Evolutionary conservation across 2,797 vertebrate genomes (phyloP).

Genomic region (Gephyroberyx darwinii): DNA sequence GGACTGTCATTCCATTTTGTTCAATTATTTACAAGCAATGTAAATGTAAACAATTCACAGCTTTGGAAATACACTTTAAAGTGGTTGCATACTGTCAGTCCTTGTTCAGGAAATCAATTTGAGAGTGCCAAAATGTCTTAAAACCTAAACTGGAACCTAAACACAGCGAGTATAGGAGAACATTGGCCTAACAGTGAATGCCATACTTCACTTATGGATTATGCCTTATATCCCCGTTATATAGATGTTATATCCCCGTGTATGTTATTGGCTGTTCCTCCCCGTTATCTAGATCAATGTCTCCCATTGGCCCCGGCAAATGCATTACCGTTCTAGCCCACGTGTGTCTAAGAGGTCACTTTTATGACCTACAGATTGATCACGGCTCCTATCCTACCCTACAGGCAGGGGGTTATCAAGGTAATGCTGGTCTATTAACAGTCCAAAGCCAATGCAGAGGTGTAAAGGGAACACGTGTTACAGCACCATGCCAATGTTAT

Average conservation of each 20-base stretch:
- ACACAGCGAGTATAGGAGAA: neutral
- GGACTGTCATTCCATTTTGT: too few relatives aligned
- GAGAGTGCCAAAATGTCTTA: neutral
- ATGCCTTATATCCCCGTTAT: too few relatives aligned
- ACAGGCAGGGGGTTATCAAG: neutral
- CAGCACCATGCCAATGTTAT: neutral
- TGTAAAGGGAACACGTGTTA: neutral
- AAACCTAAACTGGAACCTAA: neutral
- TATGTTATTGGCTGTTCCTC: constrained; percentile 12
- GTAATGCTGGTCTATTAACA: constrained; percentile 11
- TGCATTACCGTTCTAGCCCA: constrained; percentile 38
- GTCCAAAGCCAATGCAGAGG: constrained; percentile 19
- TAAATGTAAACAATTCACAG: neutral
- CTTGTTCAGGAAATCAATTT: neutral
- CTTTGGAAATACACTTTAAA: neutral
- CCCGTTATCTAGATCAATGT: constrained; percentile 25
- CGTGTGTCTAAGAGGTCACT: constrained; percentile 46
- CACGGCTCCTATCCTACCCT: neutral
- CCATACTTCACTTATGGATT: constrained; percentile 35
- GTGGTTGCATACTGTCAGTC: too few relatives aligned
- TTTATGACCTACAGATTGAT: constrained; percentile 51
- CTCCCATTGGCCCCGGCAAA: constrained; percentile 36
- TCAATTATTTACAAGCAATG: neutral
- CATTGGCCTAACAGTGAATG: neutral
- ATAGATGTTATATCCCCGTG: constrained; percentile 13